Evolutionary conservation across 2,113 vertebrate species (phyloP).

Genomic region (Dasyprocta punctata): DNA sequence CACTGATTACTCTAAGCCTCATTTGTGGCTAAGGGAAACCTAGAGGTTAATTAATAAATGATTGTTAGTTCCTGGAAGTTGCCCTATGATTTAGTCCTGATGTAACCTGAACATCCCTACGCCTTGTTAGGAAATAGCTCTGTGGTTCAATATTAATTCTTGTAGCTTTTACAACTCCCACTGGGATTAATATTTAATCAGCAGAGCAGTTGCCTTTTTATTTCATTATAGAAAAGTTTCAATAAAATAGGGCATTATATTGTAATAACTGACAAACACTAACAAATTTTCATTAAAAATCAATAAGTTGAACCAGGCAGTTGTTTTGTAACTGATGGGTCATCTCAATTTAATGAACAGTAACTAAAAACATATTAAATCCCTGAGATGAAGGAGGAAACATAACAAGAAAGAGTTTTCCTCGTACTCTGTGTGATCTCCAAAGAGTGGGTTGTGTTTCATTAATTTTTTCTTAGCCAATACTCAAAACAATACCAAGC

Average conservation of each 20-base stretch:
- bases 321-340: constrained; percentile 62
- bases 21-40: background rate
- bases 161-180: constrained; percentile 45
- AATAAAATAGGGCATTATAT: constrained; percentile 39
- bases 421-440: background rate
- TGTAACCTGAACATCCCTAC: background rate
- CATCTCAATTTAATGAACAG: constrained; percentile 75
- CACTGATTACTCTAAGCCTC: background rate
- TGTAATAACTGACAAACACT: constrained; percentile 64
- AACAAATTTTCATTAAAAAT: constrained; percentile 76
- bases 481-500: background rate
- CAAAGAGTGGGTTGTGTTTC: background rate
- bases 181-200: constrained; percentile 77
- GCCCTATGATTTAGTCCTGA: background rate
- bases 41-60: constrained; percentile 58
- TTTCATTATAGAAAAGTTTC: constrained; percentile 68
- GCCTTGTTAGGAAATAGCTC: constrained; percentile 33
- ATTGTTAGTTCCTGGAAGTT: constrained; percentile 35
- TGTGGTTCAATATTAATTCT: constrained; percentile 61
- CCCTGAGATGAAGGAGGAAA: background rate
- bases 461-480: constrained; percentile 2
- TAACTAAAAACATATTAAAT: constrained; percentile 66
- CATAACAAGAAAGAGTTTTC: background rate
- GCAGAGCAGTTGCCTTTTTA: constrained; percentile 67
- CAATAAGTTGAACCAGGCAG: constrained; percentile 60